Evolutionary conservation across 2,797 vertebrate genomes (phyloP), one percentile per base, ranked within the genome.

Genomic region (Tinamus major): DNA sequence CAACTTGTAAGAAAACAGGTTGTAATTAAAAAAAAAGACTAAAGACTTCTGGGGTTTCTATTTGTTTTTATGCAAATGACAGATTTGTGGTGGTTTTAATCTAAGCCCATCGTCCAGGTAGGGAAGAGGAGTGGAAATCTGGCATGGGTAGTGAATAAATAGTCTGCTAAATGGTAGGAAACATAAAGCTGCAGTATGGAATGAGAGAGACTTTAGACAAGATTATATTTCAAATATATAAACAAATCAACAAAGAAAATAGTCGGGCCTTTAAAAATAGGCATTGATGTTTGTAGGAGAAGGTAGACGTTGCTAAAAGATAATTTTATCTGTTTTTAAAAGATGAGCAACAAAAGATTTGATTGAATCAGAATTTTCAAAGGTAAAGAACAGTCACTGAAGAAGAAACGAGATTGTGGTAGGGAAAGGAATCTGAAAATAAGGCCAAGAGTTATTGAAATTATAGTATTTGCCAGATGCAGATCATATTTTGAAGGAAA

Each of bases 121-220:
- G 7, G 58, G 79, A 26, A 92, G 44, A 68, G 59, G 41, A 83
- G 49, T 5, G 2, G 29, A 75, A 94, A 93, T 72, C 91, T 93
- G 91, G 72, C 72, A 87, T 16, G 76, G 41, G 37, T 63, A 65
- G 92, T 82, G 85, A 82, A 44, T 33, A 87, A 42, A 59, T 72
- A 63, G 21, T 44, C 49, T 37, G 35, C 75, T 94, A 96, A 92
- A 95, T 94, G 95, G 87, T 55, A 35, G 79, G 20, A 80, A 83
- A 62, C 65, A 71, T 89, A 80, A 94, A 93, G 31, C 72, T 89
- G 19, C 53, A 78, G 29, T 64, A 42, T n/a, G 65, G 78, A 75
- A 44, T 48, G 48, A 64, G 89, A 44, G 51, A 48, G 77, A 49
- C 37, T 61, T 83, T 64, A 29, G 27, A 53, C 70, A 81, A 68